Conservation (phyloP, 2,113 vertebrate genomes). For the Otis tarda region DNA sequence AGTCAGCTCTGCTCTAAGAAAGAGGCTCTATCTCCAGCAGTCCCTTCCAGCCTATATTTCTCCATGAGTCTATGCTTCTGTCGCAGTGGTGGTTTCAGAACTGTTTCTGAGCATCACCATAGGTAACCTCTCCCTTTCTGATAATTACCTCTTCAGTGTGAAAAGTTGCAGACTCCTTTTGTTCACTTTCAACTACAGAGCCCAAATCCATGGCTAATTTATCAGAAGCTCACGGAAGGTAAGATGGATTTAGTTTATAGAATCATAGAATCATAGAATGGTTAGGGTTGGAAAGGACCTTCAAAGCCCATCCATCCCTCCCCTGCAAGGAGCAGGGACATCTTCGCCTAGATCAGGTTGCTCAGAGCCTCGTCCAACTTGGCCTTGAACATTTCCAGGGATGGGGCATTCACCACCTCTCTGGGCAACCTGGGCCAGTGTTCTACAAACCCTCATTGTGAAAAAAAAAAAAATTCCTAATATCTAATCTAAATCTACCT, state of each 20-base stretch:
- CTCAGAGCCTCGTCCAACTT: too few species aligned
- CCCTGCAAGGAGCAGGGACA: too few species aligned
- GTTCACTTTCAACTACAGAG: not conserved
- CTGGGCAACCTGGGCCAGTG: too few species aligned
- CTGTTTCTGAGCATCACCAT: not conserved
- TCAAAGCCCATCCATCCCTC: too few species aligned
- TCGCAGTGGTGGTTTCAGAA: not conserved
- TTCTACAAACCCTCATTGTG: too few species aligned
- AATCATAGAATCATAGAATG: too few species aligned
- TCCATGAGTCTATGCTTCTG: not conserved
- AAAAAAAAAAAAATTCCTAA: too few species aligned
- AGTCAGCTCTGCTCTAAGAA: not conserved
- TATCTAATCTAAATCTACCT: too few species aligned
- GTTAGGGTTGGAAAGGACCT: too few species aligned
- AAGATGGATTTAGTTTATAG: not conserved
- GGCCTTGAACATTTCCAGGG: too few species aligned
- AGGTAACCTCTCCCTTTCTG: not conserved
- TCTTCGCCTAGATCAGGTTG: too few species aligned
- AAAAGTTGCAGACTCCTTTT: not conserved
- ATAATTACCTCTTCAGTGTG: not conserved
- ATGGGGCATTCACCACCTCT: too few species aligned
- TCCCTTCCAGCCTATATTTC: not conserved
- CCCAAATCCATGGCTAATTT: not conserved
- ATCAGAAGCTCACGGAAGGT: not conserved
- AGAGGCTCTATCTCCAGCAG: not conserved